Base-by-base conservation (phyloP, 2,888 invertebrate genomes). In the Camponotus fellah region DNA sequence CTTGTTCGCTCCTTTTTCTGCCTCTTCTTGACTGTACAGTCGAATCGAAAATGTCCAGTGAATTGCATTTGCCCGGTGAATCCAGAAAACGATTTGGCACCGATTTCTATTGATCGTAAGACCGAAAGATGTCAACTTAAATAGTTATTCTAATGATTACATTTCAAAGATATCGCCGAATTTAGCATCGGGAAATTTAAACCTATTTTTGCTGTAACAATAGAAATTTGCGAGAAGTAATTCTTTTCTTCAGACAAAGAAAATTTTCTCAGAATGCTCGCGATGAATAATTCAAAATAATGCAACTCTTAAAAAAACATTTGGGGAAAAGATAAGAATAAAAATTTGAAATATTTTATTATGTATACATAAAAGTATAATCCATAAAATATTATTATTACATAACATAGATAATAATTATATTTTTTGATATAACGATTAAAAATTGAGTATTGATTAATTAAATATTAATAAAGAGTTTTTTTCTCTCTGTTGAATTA, bases 101-200 rank as follows among this genome's bases (percentile, higher is more conserved):
- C 79, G 83, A 86, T 82, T 12, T 82, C 65, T 77, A 69, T 86
- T 75, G 81, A 74, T 79, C 76, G 32, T 40, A 77, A 71, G 8
- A 37, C 10, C 56, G 56, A 75, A 83, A 75, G 82, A 62, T 89
- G 74, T 72, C 74, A 82, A 82, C 46, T 37, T 75, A 65, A 37
- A n/a, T 75, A 82, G 89, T 91, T 91, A 90, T 89, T 82, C 83
- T 87, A 89, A 90, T 86, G 89, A 91, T 86, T 87, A 85, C 84
- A 86, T 90, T 56, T 75, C 75, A 40, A 56, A 64, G 82, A 74
- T 62, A 77, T 14, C 53, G 79, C 53, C 82, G 60, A 75, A 56
- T 89, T 89, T 84, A 84, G 58, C 58, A 69, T 10, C 17, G 49
- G 68, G 69, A 62, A 83, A 83, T 21, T 12, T 17, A 43, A 12